Evolutionary conservation across 2,888 invertebrate species (phyloP).

Genomic region (Acrobasis repandana): DNA sequence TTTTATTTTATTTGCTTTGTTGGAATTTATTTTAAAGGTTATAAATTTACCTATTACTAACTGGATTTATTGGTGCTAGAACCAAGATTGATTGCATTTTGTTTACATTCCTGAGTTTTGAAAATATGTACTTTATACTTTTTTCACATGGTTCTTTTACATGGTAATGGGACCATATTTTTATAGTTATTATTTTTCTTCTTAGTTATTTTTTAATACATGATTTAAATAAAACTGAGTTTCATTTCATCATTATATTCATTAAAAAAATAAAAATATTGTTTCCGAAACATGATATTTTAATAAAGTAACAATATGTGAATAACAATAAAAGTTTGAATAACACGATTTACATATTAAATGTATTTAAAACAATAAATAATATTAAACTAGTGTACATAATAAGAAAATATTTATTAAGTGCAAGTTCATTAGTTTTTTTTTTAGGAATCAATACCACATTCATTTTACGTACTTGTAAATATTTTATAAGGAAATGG

Average conservation of each 20-base stretch:
- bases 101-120: conserved; percentile 46
- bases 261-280: too few species aligned
- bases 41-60: not conserved
- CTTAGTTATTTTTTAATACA: conserved; percentile 43
- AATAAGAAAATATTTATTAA: too few species aligned
- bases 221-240: conserved; percentile 31
- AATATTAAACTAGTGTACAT: too few species aligned
- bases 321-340: too few species aligned
- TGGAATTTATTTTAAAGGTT: conserved; percentile 2
- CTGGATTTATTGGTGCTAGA: conserved; percentile 28
- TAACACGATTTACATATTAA: too few species aligned
- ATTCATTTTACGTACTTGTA: too few species aligned
- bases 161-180: conserved; percentile 21
- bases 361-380: too few species aligned
- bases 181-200: conserved; percentile 35
- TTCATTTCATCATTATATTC: conserved; percentile 22
- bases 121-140: conserved; percentile 5
- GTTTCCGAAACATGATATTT: too few species aligned
- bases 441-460: too few species aligned
- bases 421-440: too few species aligned
- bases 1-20: conserved; percentile 9
- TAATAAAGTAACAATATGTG: too few species aligned
- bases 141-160: conserved; percentile 20
- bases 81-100: conserved; percentile 40
- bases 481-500: too few species aligned